phyloP scores from a whole-genome alignment of 2,888 invertebrate genomes.

The Lysandra coridon region DNA sequence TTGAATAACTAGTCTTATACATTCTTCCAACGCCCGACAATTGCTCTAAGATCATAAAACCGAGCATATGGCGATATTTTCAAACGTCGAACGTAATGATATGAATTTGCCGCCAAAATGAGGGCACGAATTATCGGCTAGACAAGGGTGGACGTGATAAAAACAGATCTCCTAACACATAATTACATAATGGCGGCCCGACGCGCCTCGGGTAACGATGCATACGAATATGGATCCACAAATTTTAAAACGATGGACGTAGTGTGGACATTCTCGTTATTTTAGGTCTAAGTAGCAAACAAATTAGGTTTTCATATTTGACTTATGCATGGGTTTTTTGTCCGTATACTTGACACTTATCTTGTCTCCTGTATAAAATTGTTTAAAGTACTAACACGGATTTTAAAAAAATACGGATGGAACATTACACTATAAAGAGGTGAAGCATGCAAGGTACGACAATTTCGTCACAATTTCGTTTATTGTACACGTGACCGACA shows the following conservation, averaged over 20 bases:
- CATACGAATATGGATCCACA: slow-evolving; percentile 71
- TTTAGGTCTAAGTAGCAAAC: too few relatives aligned
- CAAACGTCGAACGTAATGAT: slow-evolving; percentile 46
- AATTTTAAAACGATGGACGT: slow-evolving; percentile 58
- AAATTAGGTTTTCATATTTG: too few relatives aligned
- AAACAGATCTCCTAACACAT: slow-evolving; percentile 80
- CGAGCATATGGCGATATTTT: slow-evolving; percentile 39
- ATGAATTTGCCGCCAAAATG: slow-evolving; percentile 71
- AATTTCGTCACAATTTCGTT: too few relatives aligned
- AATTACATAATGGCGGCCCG: slow-evolving; percentile 79
- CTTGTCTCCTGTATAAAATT: too few relatives aligned
- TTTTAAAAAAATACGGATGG: too few relatives aligned
- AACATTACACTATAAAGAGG: too few relatives aligned
- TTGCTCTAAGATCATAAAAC: slow-evolving; percentile 1
- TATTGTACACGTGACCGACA: too few relatives aligned
- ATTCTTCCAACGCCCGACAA: not conserved
- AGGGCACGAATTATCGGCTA: slow-evolving; percentile 75
- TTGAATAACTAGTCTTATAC: not conserved
- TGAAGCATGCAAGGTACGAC: too few relatives aligned
- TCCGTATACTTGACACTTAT: too few relatives aligned
- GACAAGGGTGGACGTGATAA: slow-evolving; percentile 81
- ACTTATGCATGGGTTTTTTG: too few relatives aligned
- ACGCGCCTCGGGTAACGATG: slow-evolving; percentile 69
- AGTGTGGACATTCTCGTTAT: not conserved
- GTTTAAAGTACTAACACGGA: too few relatives aligned